These are phyloP conservation scores for Brachypodius melanocephalos DNA, from an alignment of 2,113 vertebrate genomes.

Conservation along the genomic window DNA sequence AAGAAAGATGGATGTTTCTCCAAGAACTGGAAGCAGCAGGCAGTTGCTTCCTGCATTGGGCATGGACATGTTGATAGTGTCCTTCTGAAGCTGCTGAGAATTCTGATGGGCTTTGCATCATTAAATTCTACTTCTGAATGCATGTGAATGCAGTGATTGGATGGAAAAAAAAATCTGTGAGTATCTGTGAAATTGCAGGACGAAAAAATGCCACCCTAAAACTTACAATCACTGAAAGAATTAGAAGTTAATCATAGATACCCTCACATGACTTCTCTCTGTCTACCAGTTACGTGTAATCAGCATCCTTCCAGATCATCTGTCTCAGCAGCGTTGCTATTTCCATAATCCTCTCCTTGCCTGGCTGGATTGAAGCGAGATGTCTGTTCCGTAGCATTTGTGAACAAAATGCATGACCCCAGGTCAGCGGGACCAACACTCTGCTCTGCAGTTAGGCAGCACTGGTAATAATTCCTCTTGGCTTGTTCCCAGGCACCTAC, in stretches of 20 bases:
- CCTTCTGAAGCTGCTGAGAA: conserved; percentile 6
- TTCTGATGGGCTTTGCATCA: background rate
- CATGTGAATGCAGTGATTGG: background rate
- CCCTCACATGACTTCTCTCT: background rate
- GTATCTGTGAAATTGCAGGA: background rate
- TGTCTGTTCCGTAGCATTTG: background rate
- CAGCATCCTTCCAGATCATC: conserved; percentile 3
- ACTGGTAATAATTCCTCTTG: background rate
- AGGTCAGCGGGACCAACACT: rapidly evolving
- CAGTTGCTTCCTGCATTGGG: background rate
- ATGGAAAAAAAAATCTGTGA: background rate
- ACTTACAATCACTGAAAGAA: conserved; percentile 33
- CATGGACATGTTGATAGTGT: background rate
- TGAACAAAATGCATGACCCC: background rate
- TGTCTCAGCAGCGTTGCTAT: background rate
- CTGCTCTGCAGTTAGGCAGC: background rate
- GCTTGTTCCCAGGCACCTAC: conserved; percentile 80
- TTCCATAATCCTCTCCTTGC: background rate
- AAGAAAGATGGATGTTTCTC: background rate
- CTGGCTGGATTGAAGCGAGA: background rate
- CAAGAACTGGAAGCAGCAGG: background rate
- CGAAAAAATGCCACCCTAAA: conserved; percentile 11
- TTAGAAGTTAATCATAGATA: conserved; percentile 30
- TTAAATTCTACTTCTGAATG: background rate
- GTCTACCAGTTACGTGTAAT: background rate